Conservation (phyloP, 2,888 invertebrate genomes). For the Aplocera efformata region DNA sequence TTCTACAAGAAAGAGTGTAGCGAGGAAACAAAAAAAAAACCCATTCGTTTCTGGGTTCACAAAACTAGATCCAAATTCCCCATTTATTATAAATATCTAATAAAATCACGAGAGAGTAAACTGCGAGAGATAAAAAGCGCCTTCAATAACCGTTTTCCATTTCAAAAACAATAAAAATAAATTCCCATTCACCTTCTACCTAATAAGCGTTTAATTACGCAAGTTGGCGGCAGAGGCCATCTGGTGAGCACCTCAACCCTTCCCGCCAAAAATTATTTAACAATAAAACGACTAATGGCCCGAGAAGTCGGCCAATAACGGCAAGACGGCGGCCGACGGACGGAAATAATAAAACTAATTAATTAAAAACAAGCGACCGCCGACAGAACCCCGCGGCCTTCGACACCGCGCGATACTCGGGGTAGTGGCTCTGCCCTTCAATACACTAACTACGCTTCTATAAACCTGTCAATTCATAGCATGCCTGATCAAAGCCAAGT, state of each 20-base stretch:
- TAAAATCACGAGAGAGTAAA: no score
- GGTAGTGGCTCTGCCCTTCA: neutral
- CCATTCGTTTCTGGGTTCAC: no score
- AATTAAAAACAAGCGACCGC: slow-evolving; percentile 71
- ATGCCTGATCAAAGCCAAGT: no score
- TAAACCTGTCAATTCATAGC: no score
- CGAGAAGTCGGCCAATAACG: slow-evolving; percentile 74
- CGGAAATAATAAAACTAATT: slow-evolving; percentile 79
- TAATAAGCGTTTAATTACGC: slow-evolving; percentile 48
- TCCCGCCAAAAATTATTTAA: slow-evolving; percentile 75
- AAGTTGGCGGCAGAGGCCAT: slow-evolving; percentile 32
- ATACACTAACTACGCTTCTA: no score
- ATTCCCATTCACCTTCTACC: slow-evolving; percentile 32
- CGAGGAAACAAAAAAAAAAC: no score
- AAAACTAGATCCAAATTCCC: no score
- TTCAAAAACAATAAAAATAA: slow-evolving; percentile 20
- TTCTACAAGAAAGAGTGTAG: no score
- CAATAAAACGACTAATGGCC: slow-evolving; percentile 80
- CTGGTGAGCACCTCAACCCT: slow-evolving; percentile 64
- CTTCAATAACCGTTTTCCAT: neutral
- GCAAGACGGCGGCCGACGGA: slow-evolving; percentile 60
- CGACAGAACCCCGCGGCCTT: slow-evolving; percentile 16
- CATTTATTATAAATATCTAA: no score
- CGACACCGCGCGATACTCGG: slow-evolving; percentile 22
- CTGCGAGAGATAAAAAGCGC: no score